Percentiles rank a stretch among this genome's conserved stretches.
phyloP scores from a whole-genome alignment of 2,888 invertebrate species.

The Drosophila prolongata region DNA sequence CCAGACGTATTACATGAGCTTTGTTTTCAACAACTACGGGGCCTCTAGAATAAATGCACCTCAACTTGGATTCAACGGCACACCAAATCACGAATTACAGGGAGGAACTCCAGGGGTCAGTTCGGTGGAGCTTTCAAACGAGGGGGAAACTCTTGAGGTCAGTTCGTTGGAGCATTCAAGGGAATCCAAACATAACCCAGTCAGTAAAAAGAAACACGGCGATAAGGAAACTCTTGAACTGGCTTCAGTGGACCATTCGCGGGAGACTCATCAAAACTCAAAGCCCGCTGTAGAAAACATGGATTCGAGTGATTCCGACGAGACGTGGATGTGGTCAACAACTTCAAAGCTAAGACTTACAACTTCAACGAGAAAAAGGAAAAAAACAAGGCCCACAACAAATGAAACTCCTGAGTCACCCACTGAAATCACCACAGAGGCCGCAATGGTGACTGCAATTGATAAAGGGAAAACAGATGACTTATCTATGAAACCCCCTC shows the following conservation, averaged over 20 bases:
- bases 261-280: not conserved
- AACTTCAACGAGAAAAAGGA: not conserved
- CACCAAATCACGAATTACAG: not conserved
- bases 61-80: not conserved
- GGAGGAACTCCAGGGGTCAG: not conserved
- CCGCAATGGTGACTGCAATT: not conserved
- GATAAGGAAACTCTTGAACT: slow-evolving; percentile 5
- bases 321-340: not conserved
- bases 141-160: slow-evolving; percentile 13
- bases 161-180: slow-evolving; percentile 22
- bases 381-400: not conserved
- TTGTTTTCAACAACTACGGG: slow-evolving; percentile 60
- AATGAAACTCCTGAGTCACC: slow-evolving; percentile 1
- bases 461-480: not conserved
- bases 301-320: not conserved
- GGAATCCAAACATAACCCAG: not conserved
- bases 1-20: slow-evolving; percentile 68
- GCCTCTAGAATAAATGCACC: not conserved
- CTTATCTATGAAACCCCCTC: not conserved
- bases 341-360: not conserved
- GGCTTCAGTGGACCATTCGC: slow-evolving; percentile 4
- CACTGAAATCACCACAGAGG: slow-evolving; percentile 17
- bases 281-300: not conserved
- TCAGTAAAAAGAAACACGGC: not conserved
- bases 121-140: not conserved